Evolutionary conservation across 1,140 invertebrate species (phyloP), one percentile per base, ranked within the genome.

Genomic region (Brachionus sp.): DNA sequence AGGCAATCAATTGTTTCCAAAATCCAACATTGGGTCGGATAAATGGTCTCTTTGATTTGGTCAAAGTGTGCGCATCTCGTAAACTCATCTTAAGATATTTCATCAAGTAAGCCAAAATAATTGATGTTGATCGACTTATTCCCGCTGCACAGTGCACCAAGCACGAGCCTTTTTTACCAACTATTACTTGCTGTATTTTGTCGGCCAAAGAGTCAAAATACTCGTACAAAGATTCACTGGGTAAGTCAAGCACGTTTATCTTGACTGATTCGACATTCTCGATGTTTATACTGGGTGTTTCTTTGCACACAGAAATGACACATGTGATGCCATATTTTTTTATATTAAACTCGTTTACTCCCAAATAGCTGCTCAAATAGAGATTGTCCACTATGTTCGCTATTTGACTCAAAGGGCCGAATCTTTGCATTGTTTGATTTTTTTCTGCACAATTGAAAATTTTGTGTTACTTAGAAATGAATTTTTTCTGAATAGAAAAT

Each of bases 1-100:
- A 97, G 90, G 91, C 89, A 12, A 92, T 89, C 23, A 97, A 90
- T 87, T 97, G 95, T 77, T 92, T 91, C 91, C 95, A 95, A 90
- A 97, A 97, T 9, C 94, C 94, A 6, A 92, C 92, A 87, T 97
- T 97, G 0, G 95, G 95, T 85, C 93, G 92, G n/a, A 83, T 73
- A 7, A 83, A 68, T 3, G 57, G 80, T 44, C 80, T 39, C n/a
- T 70, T 66, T 10, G 80, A 83, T 64, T 83, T 73, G 10, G 73
- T 70, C 19, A 50, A n/a, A 29, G n/a, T 23, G 16, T 75, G 66
- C 3, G 82, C 82, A 4, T 83, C 44, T 83, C 37, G 53, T 4
- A 83, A 25, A 6, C 25, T 50, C 66, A 83, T 75, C 25, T 62
- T 39, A 19, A 50, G 33, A 53, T 83, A 75, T 23, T 57, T 83